Percentiles rank a stretch among this genome's conserved stretches.
Evolutionary conservation across 2,888 invertebrate species (phyloP).

Genomic region (Arctia plantaginis): DNA sequence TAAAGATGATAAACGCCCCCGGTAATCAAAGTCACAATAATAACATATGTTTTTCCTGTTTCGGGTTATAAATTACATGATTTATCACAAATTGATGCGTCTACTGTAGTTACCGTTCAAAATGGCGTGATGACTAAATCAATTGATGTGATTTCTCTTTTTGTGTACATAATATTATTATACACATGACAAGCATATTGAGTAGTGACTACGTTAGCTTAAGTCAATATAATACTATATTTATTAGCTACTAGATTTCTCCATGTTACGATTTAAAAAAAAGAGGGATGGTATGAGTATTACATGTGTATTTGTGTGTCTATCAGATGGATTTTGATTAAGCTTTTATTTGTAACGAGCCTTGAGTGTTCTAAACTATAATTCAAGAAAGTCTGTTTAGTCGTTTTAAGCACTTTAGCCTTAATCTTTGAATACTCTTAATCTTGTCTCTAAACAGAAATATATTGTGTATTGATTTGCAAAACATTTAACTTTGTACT

Average conservation of each 20-base stretch:
- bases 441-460: background rate
- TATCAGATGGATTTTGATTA: background rate
- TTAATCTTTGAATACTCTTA: background rate
- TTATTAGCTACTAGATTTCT: background rate
- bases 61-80: constrained; percentile 1
- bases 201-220: constrained; percentile 1
- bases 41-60: background rate
- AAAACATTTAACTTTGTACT: background rate
- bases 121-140: constrained; percentile 21
- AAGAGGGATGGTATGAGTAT: background rate
- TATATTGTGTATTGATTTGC: background rate
- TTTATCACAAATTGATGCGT: constrained; percentile 13
- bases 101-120: background rate
- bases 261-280: background rate
- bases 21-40: background rate
- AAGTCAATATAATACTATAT: constrained; percentile 5
- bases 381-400: too few species aligned
- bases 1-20: background rate
- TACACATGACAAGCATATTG: constrained; percentile 5
- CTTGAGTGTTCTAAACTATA: background rate
- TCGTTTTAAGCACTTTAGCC: background rate
- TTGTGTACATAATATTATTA: constrained; percentile 10
- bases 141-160: constrained; percentile 22
- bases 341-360: background rate
- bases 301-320: background rate